phyloP scores from a whole-genome alignment of 2,888 invertebrate species.

The Yponomeuta plumbellus region DNA sequence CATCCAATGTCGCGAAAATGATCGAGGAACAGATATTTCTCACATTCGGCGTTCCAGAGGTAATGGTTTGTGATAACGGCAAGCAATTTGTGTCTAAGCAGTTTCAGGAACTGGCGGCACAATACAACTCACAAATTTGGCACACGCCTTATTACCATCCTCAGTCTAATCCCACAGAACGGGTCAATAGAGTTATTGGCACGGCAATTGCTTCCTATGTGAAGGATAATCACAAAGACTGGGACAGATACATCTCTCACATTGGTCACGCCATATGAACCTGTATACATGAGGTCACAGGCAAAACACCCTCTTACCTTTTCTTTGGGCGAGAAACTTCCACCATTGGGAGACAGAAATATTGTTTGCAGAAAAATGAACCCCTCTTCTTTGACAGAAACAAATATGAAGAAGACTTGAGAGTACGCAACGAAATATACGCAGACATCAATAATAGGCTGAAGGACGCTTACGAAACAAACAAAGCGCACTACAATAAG shows the following conservation, averaged over 20 bases:
- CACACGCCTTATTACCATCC: slow-evolving; percentile 15
- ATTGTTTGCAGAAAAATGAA: neutral
- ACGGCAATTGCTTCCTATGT: too few species aligned
- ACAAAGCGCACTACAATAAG: slow-evolving; percentile 6
- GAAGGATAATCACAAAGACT: too few species aligned
- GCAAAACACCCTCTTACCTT: slow-evolving; percentile 27
- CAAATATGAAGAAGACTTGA: neutral
- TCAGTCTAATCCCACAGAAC: too few species aligned
- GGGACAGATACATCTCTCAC: slow-evolving; percentile 24
- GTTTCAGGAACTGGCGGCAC: neutral
- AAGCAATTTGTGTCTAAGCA: neutral
- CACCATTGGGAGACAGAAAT: slow-evolving; percentile 17
- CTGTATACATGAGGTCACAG: slow-evolving; percentile 29
- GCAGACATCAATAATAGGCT: slow-evolving; percentile 4
- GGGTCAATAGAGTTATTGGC: too few species aligned
- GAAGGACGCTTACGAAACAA: slow-evolving; percentile 1
- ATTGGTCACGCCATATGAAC: slow-evolving; percentile 32
- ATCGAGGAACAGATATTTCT: neutral
- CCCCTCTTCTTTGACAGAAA: neutral
- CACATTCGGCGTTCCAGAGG: neutral
- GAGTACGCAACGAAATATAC: slow-evolving; percentile 1
- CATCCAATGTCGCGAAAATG: neutral
- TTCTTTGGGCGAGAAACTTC: slow-evolving; percentile 28
- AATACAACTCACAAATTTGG: neutral
- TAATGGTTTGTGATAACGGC: slow-evolving; percentile 23